A percentile compares a stretch with the other conserved stretches of the same genome.
Conservation (phyloP, 2,113 vertebrate genomes). For the Dromiciops gliroides region DNA sequence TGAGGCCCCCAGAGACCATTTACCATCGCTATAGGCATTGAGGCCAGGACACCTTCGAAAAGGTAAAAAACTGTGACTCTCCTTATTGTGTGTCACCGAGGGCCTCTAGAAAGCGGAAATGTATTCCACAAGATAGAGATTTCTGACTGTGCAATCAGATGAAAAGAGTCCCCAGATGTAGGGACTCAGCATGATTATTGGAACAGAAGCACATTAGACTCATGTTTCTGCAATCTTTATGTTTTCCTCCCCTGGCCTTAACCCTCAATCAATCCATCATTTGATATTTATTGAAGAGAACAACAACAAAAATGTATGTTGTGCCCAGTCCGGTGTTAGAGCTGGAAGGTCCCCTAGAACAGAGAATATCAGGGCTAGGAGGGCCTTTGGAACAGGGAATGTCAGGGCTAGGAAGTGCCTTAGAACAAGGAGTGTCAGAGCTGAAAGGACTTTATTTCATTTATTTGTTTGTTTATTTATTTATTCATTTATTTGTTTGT, state of each 20-base stretch:
- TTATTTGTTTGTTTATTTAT: too few species aligned
- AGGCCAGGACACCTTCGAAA: neutral
- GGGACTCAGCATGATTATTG: neutral
- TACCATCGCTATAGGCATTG: neutral
- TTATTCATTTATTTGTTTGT: too few species aligned
- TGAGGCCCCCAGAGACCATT: neutral
- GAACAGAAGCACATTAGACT: neutral
- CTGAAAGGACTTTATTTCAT: too few species aligned
- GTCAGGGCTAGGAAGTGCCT: too few species aligned
- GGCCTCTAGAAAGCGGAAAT: neutral
- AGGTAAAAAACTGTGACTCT: neutral
- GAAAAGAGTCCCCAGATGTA: neutral
- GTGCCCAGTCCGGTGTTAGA: neutral
- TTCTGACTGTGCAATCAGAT: constrained; percentile 9
- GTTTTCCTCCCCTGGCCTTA: neutral
- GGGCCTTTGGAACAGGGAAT: too few species aligned
- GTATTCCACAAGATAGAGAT: neutral
- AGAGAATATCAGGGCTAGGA: neutral
- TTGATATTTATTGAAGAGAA: neutral
- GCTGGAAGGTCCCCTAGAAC: neutral
- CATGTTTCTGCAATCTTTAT: neutral
- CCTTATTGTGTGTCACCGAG: neutral
- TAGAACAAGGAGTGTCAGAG: too few species aligned
- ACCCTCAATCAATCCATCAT: neutral
- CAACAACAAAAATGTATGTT: neutral